Evolutionary conservation across 2,113 vertebrate genomes (phyloP), one percentile per base, ranked within the genome.

Genomic region (Hirundichthys speculiger): DNA sequence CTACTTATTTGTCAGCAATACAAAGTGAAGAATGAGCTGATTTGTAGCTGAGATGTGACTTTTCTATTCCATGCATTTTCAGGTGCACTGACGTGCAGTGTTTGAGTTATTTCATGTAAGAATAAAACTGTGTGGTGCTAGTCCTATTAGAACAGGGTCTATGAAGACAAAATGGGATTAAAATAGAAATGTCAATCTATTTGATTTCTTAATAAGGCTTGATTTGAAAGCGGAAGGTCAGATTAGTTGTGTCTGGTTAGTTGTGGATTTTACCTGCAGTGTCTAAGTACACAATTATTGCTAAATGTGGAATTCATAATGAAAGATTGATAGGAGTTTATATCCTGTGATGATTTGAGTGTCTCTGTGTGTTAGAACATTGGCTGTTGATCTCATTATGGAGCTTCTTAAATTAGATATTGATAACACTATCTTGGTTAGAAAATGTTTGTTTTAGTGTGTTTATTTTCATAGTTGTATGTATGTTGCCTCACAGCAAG

Each of bases 381-480:
- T 62, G 42, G 41, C 24, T 74, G 74, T 79, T 76, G 64, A 84
- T 59, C 50, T 60, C 22, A 76, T 71, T 52, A 66, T n/a, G n/a
- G n/a, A n/a, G n/a, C n/a, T n/a, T n/a, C n/a, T 70, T 79, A 77
- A 89, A 70, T 79, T 19, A 72, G 75, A 69, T 78, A 68, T 77
- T 76, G 56, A 74, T 69, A n/a, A 15, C 5, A 2, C 20, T 25
- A 18, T 55, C 41, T 71, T 47, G 22, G 41, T 50, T 42, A 58
- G 49, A 19, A 19, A 60, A 39, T 50, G 55, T 65, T 50, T 52
- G 58, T 69, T 4, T 21, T 4, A n/a, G n/a, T 52, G 24, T 20
- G 27, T 13, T 11, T 22, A 49, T 54, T 16, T 53, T n/a, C 48
- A 46, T 49, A 63, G n/a, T n/a, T n/a, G n/a, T n/a, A n/a, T n/a